Percentiles rank a stretch among this genome's conserved stretches.
These are phyloP conservation scores for Leptothorax acervorum DNA, from an alignment of 2,888 invertebrate species.

Conservation along the genomic window DNA sequence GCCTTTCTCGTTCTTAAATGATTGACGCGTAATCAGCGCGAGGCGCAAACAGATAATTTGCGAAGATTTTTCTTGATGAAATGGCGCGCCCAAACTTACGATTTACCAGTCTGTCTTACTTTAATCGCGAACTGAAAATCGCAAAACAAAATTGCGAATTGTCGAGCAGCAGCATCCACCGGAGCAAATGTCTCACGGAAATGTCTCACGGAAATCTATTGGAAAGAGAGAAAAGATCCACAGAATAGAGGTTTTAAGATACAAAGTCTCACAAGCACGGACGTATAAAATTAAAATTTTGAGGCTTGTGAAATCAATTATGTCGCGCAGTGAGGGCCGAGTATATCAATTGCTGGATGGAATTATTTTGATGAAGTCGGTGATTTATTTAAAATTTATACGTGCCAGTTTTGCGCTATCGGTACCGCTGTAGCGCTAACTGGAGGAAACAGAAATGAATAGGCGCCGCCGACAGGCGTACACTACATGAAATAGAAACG, in stretches of 20 bases:
- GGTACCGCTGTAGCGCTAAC: not conserved
- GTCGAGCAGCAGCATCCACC: not conserved
- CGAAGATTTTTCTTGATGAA: constrained; percentile 33
- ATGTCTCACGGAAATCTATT: not conserved
- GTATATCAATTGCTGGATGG: not conserved
- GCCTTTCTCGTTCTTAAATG: constrained; percentile 57
- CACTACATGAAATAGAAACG: constrained; percentile 70
- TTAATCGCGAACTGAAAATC: not conserved
- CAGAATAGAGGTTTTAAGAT: not conserved
- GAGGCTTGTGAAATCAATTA: not conserved
- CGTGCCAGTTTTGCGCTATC: constrained; percentile 25
- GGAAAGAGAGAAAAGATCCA: not conserved
- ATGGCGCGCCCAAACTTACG: not conserved
- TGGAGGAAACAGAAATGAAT: constrained; percentile 43
- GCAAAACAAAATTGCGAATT: not conserved
- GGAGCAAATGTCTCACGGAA: not conserved
- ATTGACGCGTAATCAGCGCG: constrained; percentile 65
- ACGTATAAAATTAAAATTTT: not conserved
- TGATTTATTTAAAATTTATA: constrained; percentile 36
- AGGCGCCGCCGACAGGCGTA: constrained; percentile 35
- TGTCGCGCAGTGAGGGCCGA: too few species aligned
- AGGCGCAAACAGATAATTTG: constrained; percentile 45
- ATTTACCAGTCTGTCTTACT: not conserved
- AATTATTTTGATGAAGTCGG: not conserved
- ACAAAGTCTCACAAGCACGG: not conserved